A percentile compares a stretch with the other conserved stretches of the same genome.
Conservation (phyloP, 2,888 invertebrate genomes). For the Eurois occulta region DNA sequence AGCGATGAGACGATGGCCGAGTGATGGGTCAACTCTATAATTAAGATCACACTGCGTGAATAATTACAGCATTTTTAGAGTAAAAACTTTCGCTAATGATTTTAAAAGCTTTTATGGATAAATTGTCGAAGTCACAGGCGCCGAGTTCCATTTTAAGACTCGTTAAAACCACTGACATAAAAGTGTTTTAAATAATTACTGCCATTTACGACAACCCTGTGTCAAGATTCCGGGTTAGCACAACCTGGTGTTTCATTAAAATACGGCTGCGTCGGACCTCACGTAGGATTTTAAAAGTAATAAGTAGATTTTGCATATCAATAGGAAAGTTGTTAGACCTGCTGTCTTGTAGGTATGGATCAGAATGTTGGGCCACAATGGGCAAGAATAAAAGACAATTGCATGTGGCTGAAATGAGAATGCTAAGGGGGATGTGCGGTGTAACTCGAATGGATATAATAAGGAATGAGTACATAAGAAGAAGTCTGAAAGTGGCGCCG, state of each 20-base stretch:
- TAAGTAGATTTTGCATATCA: too few relatives aligned
- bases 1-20: too few relatives aligned
- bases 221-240: constrained; percentile 9
- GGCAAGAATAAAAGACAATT: too few relatives aligned
- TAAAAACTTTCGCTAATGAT: background rate
- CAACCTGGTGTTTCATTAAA: background rate
- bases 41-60: background rate
- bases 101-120: constrained; percentile 10
- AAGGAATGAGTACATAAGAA: too few relatives aligned
- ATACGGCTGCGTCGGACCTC: constrained; percentile 3
- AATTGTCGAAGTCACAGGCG: constrained; percentile 1
- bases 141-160: constrained; percentile 18
- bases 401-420: too few relatives aligned
- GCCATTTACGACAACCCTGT: constrained; percentile 9
- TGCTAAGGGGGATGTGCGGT: too few relatives aligned
- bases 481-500: too few relatives aligned
- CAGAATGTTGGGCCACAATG: too few relatives aligned
- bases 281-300: constrained; percentile 6
- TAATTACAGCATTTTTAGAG: background rate
- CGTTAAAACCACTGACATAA: constrained; percentile 11
- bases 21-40: background rate
- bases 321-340: too few relatives aligned
- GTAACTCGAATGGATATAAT: too few relatives aligned
- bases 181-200: constrained; percentile 16
- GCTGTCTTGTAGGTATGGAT: too few relatives aligned